phyloP scores from a whole-genome alignment of 2,888 invertebrate species.

The Chouioia cunea region DNA sequence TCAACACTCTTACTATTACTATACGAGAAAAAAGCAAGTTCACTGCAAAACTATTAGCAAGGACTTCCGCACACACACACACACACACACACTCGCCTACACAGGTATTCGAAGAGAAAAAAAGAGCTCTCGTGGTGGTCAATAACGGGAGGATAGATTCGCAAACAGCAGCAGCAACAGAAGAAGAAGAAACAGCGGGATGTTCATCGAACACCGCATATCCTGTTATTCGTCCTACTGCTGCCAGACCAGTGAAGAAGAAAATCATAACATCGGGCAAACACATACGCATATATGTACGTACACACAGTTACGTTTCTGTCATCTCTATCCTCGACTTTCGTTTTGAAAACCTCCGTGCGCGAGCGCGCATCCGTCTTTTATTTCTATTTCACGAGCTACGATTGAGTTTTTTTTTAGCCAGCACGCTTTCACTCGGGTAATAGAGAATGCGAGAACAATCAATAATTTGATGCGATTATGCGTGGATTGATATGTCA shows the following conservation, averaged over 20 bases:
- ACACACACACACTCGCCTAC: not conserved
- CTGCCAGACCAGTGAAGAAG: slow-evolving; percentile 26
- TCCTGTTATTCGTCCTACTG: slow-evolving; percentile 67
- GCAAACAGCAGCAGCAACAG: slow-evolving; percentile 35
- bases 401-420: no score
- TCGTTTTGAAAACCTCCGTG: slow-evolving; percentile 45
- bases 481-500: no score
- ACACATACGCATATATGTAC: no score
- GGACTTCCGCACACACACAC: not conserved
- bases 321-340: slow-evolving; percentile 38
- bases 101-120: not conserved
- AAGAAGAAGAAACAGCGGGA: slow-evolving; percentile 53
- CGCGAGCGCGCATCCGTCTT: slow-evolving; percentile 44
- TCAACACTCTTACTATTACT: slow-evolving; percentile 15
- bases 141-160: slow-evolving; percentile 59
- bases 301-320: no score
- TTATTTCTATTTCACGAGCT: slow-evolving; percentile 18
- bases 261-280: slow-evolving; percentile 42
- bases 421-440: no score
- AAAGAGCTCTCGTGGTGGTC: slow-evolving; percentile 53
- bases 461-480: no score
- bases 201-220: slow-evolving; percentile 68
- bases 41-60: slow-evolving; percentile 26
- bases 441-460: slow-evolving; percentile 21
- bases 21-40: slow-evolving; percentile 16